These are phyloP conservation scores for Lateolabrax maculatus DNA, from an alignment of 2,797 vertebrate species.

Conservation along the genomic window DNA sequence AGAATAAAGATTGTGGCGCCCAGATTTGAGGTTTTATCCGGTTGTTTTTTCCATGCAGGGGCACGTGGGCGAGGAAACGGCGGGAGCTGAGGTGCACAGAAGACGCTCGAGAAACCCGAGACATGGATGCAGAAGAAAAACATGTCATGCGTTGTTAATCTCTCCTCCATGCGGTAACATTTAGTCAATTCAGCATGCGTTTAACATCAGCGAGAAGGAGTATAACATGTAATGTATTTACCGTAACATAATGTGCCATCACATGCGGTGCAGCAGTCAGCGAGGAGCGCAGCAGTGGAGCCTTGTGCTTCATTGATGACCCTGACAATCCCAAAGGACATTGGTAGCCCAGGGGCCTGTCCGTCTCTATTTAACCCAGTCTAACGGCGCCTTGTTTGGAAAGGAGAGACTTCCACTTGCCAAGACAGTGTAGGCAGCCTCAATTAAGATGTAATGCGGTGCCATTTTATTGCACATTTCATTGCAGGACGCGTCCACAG, in stretches of 20 bases:
- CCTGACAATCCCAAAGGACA: constrained; percentile 69
- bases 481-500: neutral
- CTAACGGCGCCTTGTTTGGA: constrained; percentile 56
- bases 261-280: constrained; percentile 14
- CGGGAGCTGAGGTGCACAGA: constrained; percentile 21
- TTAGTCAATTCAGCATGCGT: constrained; percentile 36
- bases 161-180: constrained; percentile 8
- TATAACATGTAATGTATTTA: constrained; percentile 4
- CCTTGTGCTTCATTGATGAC: constrained; percentile 60
- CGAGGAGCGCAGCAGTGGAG: constrained; percentile 16
- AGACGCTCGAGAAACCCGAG: constrained; percentile 10
- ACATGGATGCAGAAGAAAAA: constrained; percentile 11
- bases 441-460: constrained; percentile 49
- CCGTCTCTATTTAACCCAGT: constrained; percentile 62
- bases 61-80: constrained; percentile 17
- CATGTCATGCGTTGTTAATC: constrained; percentile 26
- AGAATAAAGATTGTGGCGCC: constrained; percentile 36
- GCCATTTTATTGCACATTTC: constrained; percentile 30
- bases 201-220: constrained; percentile 27
- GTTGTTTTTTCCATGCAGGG: neutral
- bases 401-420: constrained; percentile 51
- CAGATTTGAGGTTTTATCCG: constrained; percentile 41
- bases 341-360: constrained; percentile 58
- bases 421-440: constrained; percentile 27
- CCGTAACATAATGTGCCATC: constrained; percentile 9